A percentile compares a stretch with the other conserved stretches of the same genome.
Conservation (phyloP, 1,140 invertebrate genomes). For the Lysiphlebus fabarum region DNA sequence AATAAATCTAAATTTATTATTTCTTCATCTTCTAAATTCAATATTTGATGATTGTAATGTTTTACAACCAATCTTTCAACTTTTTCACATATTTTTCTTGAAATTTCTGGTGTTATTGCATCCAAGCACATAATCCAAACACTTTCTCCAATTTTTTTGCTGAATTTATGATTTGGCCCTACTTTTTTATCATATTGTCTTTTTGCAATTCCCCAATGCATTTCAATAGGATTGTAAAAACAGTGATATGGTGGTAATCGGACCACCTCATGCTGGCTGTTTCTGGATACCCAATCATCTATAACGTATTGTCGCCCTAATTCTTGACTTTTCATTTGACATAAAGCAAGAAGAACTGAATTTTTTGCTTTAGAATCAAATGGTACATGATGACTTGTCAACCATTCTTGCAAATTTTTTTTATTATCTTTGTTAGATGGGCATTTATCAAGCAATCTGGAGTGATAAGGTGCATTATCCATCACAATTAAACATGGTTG, state of each 20-base stretch:
- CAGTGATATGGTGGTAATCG: conserved; percentile 34
- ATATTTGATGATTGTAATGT: no score
- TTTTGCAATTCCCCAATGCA: conserved; percentile 31
- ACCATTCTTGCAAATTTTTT: not conserved
- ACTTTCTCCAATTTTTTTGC: not conserved
- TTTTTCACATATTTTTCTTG: no score
- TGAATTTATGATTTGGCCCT: not conserved
- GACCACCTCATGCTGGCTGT: conserved; percentile 24
- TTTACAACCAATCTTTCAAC: no score
- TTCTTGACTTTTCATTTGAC: not conserved
- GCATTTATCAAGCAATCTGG: not conserved
- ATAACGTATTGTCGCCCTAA: not conserved
- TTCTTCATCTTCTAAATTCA: no score
- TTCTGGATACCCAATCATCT: not conserved
- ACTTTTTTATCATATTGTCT: conserved; percentile 8
- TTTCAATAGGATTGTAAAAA: conserved; percentile 35
- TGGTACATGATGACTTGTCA: not conserved
- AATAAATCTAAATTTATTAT: no score
- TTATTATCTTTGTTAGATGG: not conserved
- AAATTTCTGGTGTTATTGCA: no score
- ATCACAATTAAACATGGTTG: not conserved
- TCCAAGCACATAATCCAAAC: no score
- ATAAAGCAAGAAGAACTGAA: not conserved
- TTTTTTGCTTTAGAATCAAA: not conserved
- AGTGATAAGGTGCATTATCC: not conserved